A percentile compares a stretch with the other conserved stretches of the same genome.
Conservation (phyloP, 2,888 invertebrate genomes). For the Drosophila demipolita region DNA sequence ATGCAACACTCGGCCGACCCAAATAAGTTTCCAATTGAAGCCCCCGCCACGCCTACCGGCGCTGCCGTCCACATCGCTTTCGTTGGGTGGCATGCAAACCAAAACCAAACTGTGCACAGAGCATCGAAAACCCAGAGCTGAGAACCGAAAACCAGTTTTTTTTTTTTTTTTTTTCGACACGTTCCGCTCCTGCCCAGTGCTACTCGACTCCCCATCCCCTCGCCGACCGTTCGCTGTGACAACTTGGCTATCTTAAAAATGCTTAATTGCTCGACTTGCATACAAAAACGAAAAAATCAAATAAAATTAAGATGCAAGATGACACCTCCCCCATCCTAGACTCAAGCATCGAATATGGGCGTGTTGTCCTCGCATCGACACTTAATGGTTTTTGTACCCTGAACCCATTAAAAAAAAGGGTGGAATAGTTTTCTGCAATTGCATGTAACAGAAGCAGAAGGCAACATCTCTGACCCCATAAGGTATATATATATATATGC, state of each 20-base stretch:
- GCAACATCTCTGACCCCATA: too few species aligned
- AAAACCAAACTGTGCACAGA: conserved; percentile 44
- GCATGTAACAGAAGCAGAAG: too few species aligned
- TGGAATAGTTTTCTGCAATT: too few species aligned
- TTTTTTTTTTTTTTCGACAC: background rate
- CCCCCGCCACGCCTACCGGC: conserved; percentile 11
- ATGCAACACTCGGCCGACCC: conserved; percentile 57
- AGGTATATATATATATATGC: too few species aligned
- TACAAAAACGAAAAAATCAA: conserved; percentile 1
- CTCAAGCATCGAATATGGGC: background rate
- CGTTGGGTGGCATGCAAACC: conserved; percentile 63
- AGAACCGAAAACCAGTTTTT: conserved; percentile 56
- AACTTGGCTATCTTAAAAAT: conserved; percentile 61
- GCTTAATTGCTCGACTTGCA: conserved; percentile 59
- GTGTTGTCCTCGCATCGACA: conserved; percentile 4
- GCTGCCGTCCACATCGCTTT: conserved; percentile 13
- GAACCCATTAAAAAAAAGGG: too few species aligned
- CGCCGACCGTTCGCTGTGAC: conserved; percentile 17
- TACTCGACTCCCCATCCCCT: background rate
- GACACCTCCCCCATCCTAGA: conserved; percentile 4
- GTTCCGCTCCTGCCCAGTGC: background rate
- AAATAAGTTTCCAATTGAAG: conserved; percentile 56
- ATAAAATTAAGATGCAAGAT: conserved; percentile 15
- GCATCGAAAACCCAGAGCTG: conserved; percentile 12
- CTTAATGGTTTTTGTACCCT: conserved; percentile 1